Conservation (phyloP, 1,140 invertebrate species). For the Caenorhabditis inopinata region DNA sequence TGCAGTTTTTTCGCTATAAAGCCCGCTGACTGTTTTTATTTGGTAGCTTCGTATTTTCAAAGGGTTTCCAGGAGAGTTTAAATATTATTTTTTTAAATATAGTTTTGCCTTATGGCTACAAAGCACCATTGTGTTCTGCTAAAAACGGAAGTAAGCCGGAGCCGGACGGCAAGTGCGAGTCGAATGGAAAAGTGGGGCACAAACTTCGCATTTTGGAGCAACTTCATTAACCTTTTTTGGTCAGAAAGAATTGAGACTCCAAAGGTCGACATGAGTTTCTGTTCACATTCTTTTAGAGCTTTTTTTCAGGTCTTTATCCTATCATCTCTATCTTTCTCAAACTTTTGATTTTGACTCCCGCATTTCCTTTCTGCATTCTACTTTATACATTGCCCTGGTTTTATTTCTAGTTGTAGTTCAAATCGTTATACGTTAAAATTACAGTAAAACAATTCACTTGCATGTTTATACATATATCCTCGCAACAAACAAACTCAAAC, state of each 20-base stretch:
- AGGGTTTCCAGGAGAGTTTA: no score
- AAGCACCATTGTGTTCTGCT: not conserved
- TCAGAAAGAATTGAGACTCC: not conserved
- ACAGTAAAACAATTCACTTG: no score
- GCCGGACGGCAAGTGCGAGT: not conserved
- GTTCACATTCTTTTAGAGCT: not conserved
- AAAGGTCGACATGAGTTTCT: no score
- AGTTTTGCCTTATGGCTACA: not conserved
- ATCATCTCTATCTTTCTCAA: not conserved
- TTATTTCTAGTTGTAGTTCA: no score
- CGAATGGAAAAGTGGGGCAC: conserved; percentile 23
- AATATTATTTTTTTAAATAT: not conserved
- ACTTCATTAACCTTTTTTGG: conserved; percentile 33
- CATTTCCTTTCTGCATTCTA: no score
- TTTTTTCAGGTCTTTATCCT: not conserved
- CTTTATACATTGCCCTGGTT: no score
- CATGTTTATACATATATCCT: no score
- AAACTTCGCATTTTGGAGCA: conserved; percentile 7
- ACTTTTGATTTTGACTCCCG: not conserved
- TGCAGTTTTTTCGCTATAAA: no score
- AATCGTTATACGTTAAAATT: no score
- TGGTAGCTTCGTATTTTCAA: no score
- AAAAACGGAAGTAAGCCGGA: conserved; percentile 22
- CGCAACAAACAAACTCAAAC: no score
- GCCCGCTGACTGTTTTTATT: no score